Evolutionary conservation across 2,113 vertebrate species (phyloP).

Genomic region (Zosterops borbonicus): DNA sequence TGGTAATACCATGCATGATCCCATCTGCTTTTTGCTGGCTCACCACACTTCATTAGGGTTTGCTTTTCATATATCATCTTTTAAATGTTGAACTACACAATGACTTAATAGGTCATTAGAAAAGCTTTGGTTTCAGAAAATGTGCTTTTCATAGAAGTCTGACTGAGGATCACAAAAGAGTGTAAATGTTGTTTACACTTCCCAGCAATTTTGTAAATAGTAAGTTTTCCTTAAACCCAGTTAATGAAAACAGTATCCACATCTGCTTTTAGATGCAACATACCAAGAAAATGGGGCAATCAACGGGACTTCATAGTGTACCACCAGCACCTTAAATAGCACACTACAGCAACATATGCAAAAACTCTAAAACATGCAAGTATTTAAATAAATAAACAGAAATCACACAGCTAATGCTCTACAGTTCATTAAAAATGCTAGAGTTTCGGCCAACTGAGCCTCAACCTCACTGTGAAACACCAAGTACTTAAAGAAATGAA

Average conservation of each 20-base stretch:
- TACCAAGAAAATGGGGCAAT: background rate
- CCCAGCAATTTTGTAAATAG: background rate
- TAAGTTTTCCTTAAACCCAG: background rate
- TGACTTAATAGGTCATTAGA: background rate
- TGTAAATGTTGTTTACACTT: background rate
- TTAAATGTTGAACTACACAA: background rate
- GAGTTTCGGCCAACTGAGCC: background rate
- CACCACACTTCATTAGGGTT: background rate
- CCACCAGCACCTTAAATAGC: background rate
- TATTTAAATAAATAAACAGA: background rate
- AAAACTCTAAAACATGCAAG: background rate
- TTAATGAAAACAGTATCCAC: background rate
- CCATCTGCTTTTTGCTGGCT: background rate
- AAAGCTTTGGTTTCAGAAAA: background rate
- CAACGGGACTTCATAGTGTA: background rate
- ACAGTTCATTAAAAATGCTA: background rate
- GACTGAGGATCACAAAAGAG: background rate
- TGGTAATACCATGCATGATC: background rate
- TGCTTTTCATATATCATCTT: background rate
- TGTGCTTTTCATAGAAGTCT: background rate
- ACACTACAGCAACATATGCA: background rate
- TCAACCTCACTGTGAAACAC: background rate
- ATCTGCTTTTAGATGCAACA: background rate
- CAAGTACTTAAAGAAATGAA: background rate
- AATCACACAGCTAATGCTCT: background rate